Evolutionary conservation across 2,113 vertebrate species (phyloP).

Genomic region (Takifugu flavidus): DNA sequence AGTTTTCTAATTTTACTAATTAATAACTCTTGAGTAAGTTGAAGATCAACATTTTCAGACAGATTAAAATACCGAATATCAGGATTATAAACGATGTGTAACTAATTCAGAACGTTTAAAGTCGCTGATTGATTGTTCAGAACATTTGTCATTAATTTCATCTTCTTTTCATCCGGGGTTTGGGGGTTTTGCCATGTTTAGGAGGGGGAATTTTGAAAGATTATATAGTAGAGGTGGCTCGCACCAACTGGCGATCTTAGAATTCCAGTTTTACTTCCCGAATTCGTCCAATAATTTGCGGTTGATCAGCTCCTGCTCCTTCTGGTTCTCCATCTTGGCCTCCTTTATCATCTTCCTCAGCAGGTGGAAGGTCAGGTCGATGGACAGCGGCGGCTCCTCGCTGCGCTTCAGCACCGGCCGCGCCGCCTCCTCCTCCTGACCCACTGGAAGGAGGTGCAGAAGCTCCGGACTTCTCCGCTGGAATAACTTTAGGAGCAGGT

Average conservation of each 20-base stretch:
- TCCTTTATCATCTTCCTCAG: slow-evolving; percentile 89
- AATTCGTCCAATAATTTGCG: slow-evolving; percentile 85
- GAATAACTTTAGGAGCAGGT: slow-evolving; percentile 60
- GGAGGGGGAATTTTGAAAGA: too few relatives aligned
- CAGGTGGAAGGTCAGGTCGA: slow-evolving; percentile 93
- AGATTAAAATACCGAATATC: too few relatives aligned
- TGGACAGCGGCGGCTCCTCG: slow-evolving; percentile 85
- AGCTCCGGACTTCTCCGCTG: slow-evolving; percentile 44
- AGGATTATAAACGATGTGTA: too few relatives aligned
- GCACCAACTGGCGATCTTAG: slow-evolving; percentile 21
- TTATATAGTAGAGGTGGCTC: slow-evolving; percentile 8
- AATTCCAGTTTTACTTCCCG: slow-evolving; percentile 78
- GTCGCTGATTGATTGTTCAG: too few relatives aligned
- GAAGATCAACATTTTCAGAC: too few relatives aligned
- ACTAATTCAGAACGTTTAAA: too few relatives aligned
- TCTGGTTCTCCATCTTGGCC: slow-evolving; percentile 83
- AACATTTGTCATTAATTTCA: too few relatives aligned
- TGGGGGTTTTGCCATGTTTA: too few relatives aligned
- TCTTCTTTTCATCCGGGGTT: too few relatives aligned
- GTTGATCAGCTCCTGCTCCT: slow-evolving; percentile 84
- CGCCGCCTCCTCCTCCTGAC: slow-evolving; percentile 25
- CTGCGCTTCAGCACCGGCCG: slow-evolving; percentile 71
- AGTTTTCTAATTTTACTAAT: too few relatives aligned
- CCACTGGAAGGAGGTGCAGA: slow-evolving; percentile 35
- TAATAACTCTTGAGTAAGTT: too few relatives aligned